phyloP scores from a whole-genome alignment of 2,113 vertebrate species.

The Passer montanus region DNA sequence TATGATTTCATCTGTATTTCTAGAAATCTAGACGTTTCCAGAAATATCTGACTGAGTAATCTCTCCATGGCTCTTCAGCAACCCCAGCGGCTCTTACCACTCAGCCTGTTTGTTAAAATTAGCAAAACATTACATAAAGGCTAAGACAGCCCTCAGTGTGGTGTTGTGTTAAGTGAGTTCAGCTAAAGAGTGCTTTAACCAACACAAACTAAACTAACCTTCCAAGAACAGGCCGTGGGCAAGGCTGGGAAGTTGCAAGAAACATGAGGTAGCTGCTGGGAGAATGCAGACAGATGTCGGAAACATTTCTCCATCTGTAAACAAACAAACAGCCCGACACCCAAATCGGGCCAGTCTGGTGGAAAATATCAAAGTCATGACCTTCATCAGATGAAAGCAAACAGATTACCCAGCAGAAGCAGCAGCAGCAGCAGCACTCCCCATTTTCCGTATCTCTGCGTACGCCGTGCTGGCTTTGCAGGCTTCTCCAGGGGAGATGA shows the following conservation, averaged over 20 bases:
- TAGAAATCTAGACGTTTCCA: slow-evolving; percentile 44
- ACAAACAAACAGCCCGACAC: slow-evolving; percentile 52
- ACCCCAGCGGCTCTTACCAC: background rate
- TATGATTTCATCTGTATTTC: slow-evolving; percentile 41
- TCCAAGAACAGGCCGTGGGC: slow-evolving; percentile 27
- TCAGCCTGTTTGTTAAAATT: slow-evolving; percentile 29
- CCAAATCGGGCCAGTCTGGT: background rate
- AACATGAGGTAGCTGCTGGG: slow-evolving; percentile 59
- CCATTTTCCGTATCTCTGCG: background rate
- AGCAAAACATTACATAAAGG: slow-evolving; percentile 7
- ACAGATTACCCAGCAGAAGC: background rate
- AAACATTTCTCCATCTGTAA: slow-evolving; percentile 53
- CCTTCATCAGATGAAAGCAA: background rate
- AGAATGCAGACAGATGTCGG: slow-evolving; percentile 42
- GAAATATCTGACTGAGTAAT: background rate
- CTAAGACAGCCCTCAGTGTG: background rate
- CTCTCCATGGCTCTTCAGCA: background rate
- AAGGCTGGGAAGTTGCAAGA: slow-evolving; percentile 30
- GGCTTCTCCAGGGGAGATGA: background rate
- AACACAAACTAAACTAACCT: background rate
- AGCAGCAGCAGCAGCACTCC: background rate
- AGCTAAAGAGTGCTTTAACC: slow-evolving; percentile 16
- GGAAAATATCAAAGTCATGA: slow-evolving; percentile 50
- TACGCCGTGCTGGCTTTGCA: accelerated
- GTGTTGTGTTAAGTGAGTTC: slow-evolving; percentile 37